A percentile compares a stretch with the other conserved stretches of the same genome.
Conservation (phyloP, 2,797 vertebrate genomes). For the Alfaro cultratus region DNA sequence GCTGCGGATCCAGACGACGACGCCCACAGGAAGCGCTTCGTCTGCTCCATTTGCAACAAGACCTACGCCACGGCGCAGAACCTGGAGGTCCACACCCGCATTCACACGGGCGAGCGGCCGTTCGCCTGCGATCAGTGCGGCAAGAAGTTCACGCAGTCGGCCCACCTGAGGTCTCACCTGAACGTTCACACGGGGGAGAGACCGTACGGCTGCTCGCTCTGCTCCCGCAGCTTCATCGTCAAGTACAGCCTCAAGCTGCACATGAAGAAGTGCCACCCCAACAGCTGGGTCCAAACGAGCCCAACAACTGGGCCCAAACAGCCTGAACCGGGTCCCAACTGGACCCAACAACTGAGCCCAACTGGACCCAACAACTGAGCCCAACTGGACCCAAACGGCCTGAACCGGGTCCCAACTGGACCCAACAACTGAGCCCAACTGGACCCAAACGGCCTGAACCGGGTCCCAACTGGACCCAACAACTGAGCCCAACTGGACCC, state of each 20-base stretch:
- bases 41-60: slow-evolving; percentile 64
- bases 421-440: too few species aligned
- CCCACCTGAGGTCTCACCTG: slow-evolving; percentile 75
- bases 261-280: slow-evolving; percentile 66
- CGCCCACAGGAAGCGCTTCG: slow-evolving; percentile 44
- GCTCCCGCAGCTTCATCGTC: slow-evolving; percentile 70
- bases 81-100: slow-evolving; percentile 75
- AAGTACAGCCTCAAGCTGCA: slow-evolving; percentile 72
- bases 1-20: not conserved
- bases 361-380: too few species aligned
- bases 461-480: too few species aligned
- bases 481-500: not conserved
- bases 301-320: too few species aligned
- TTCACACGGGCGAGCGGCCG: slow-evolving; percentile 76
- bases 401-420: too few species aligned
- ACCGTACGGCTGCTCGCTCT: slow-evolving; percentile 60
- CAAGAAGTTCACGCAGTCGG: slow-evolving; percentile 77
- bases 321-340: too few species aligned
- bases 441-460: too few species aligned
- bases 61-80: slow-evolving; percentile 69
- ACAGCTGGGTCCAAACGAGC: not conserved
- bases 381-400: too few species aligned
- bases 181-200: slow-evolving; percentile 67
- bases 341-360: too few species aligned
- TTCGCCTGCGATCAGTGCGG: slow-evolving; percentile 74